These are phyloP conservation scores for Cyrtonyx montezumae DNA, from an alignment of 2,113 vertebrate species.

Conservation along the genomic window DNA sequence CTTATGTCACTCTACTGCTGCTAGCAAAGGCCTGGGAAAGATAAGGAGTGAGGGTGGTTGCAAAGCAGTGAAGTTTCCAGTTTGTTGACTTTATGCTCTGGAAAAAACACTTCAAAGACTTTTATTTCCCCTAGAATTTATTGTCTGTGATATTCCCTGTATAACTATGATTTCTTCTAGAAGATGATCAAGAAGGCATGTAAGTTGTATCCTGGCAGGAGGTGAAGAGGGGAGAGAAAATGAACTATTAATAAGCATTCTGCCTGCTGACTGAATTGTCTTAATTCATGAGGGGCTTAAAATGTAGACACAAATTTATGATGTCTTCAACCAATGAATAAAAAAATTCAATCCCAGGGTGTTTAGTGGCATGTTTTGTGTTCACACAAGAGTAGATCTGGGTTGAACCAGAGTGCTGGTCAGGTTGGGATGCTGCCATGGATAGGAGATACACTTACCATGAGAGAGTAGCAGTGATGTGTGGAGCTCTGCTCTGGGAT, in stretches of 20 bases:
- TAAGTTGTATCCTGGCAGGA: slow-evolving; percentile 26
- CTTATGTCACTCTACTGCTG: neutral
- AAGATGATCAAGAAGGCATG: neutral
- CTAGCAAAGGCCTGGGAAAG: neutral
- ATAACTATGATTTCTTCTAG: slow-evolving; percentile 18
- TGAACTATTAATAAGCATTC: slow-evolving; percentile 23
- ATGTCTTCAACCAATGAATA: no score
- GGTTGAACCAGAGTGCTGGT: neutral
- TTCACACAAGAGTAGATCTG: neutral
- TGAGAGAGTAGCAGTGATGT: neutral
- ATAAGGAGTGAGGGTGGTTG: neutral
- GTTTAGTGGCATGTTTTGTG: slow-evolving; percentile 4
- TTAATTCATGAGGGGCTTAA: slow-evolving; percentile 52
- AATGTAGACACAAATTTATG: slow-evolving; percentile 22
- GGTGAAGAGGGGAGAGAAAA: slow-evolving; percentile 42
- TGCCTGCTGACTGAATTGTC: neutral
- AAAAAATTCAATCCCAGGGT: no score
- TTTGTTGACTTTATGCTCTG: neutral
- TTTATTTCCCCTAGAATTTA: neutral
- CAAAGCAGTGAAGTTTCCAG: neutral
- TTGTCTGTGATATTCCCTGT: slow-evolving; percentile 3
- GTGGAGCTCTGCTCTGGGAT: neutral
- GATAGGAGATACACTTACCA: neutral
- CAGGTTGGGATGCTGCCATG: rapidly evolving
- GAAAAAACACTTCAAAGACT: neutral